Conservation (phyloP, 2,797 vertebrate genomes). For the Gymnocypris eckloni region DNA sequence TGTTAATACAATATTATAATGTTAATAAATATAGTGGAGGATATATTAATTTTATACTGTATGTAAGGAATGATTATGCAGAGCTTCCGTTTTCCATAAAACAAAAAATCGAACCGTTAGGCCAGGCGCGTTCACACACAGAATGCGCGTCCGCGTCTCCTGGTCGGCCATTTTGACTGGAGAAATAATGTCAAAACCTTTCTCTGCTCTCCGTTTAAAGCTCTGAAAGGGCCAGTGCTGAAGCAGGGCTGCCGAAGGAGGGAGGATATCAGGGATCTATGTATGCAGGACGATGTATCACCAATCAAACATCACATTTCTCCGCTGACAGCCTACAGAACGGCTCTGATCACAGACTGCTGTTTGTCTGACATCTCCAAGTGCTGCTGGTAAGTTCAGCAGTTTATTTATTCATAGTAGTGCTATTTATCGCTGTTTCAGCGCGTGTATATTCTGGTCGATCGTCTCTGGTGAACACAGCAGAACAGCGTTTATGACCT, state of each 20-base stretch:
- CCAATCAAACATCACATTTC: neutral
- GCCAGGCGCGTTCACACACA: slow-evolving; percentile 23
- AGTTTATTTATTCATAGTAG: neutral
- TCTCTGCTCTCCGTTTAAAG: slow-evolving; percentile 66
- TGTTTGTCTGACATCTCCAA: slow-evolving; percentile 8
- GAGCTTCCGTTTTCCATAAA: neutral
- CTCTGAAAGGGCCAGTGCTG: slow-evolving; percentile 11
- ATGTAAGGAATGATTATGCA: neutral
- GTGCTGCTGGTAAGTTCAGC: slow-evolving; percentile 29
- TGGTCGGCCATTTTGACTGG: slow-evolving; percentile 84
- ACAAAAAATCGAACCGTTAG: neutral
- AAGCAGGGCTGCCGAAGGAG: slow-evolving; percentile 10
- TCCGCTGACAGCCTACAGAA: slow-evolving; percentile 6
- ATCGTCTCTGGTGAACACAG: neutral
- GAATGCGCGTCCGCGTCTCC: slow-evolving; percentile 72
- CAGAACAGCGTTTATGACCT: neutral
- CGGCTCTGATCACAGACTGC: slow-evolving; percentile 5
- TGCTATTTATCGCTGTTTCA: neutral
- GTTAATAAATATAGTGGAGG: neutral
- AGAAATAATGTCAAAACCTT: slow-evolving; percentile 65
- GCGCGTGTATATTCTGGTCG: neutral
- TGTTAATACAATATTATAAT: neutral
- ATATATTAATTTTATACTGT: neutral
- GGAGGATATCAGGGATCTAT: slow-evolving; percentile 45
- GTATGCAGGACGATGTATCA: slow-evolving; percentile 21